These are phyloP conservation scores for Novumbra hubbsi DNA, from an alignment of 2,797 vertebrate species.

Conservation along the genomic window DNA sequence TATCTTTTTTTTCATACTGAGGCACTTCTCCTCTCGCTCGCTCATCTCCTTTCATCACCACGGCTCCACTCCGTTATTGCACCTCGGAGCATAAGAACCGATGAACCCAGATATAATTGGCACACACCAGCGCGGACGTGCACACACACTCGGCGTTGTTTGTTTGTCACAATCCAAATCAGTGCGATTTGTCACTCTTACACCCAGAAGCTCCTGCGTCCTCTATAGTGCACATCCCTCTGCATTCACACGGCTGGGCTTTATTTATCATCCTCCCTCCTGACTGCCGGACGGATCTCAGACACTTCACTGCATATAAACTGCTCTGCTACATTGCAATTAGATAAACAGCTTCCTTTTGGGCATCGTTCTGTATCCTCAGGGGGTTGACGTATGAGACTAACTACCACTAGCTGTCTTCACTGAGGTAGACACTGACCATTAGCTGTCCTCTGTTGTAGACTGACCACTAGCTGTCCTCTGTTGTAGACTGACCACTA, in stretches of 20 bases:
- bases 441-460: too few species aligned
- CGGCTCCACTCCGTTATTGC: background rate
- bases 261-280: background rate
- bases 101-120: conserved; percentile 19
- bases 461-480: background rate
- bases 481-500: conserved; percentile 37
- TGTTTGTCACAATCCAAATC: conserved; percentile 26
- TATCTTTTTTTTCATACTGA: too few species aligned
- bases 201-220: background rate
- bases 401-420: too few species aligned
- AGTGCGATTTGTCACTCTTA: background rate
- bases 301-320: background rate
- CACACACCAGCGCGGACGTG: background rate
- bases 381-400: background rate
- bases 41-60: background rate
- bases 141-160: conserved; percentile 17
- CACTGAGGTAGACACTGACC: too few species aligned
- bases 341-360: background rate
- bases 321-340: background rate
- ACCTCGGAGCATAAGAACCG: conserved; percentile 11
- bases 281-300: background rate
- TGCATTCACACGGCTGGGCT: too few species aligned
- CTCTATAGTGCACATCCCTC: background rate
- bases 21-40: conserved; percentile 10
- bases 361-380: background rate